Conservation (phyloP, 2,113 vertebrate genomes). For the Podarcis raffonei region DNA sequence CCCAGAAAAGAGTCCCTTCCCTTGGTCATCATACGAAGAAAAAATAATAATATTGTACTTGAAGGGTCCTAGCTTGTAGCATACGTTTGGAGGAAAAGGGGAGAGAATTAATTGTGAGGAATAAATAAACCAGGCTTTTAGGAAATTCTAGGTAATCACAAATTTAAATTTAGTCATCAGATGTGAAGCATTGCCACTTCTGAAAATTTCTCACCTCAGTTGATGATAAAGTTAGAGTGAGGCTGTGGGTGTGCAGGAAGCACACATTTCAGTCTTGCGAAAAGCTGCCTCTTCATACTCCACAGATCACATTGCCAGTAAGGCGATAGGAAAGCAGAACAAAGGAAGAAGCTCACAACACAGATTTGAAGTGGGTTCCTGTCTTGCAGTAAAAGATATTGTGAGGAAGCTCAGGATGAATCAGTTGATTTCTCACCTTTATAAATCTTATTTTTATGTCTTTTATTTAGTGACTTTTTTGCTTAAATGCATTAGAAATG, state of each 20-base stretch:
- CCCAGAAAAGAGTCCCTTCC: slow-evolving; percentile 38
- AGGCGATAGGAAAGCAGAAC: slow-evolving; percentile 62
- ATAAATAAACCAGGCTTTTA: slow-evolving; percentile 5
- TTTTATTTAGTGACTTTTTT: neutral
- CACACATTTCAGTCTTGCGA: slow-evolving; percentile 27
- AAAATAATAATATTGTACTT: neutral
- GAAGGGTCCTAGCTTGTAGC: neutral
- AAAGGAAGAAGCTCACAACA: slow-evolving; percentile 56
- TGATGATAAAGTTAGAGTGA: neutral
- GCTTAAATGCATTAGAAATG: neutral
- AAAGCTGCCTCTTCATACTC: slow-evolving; percentile 55
- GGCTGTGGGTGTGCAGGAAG: slow-evolving; percentile 28
- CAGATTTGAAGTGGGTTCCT: slow-evolving; percentile 43
- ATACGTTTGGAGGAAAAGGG: neutral
- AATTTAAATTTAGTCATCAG: neutral
- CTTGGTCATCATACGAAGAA: neutral
- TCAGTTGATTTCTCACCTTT: slow-evolving; percentile 10
- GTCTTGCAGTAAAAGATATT: slow-evolving; percentile 30
- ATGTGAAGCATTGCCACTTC: neutral
- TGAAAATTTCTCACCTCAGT: slow-evolving; percentile 21
- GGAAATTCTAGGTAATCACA: neutral
- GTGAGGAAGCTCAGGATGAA: slow-evolving; percentile 34
- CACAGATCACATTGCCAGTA: slow-evolving; percentile 57
- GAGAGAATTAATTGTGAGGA: neutral
- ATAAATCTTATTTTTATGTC: neutral